Evolutionary conservation across 2,113 vertebrate species (phyloP), one percentile per base, ranked within the genome.

Genomic region (Grus americana): DNA sequence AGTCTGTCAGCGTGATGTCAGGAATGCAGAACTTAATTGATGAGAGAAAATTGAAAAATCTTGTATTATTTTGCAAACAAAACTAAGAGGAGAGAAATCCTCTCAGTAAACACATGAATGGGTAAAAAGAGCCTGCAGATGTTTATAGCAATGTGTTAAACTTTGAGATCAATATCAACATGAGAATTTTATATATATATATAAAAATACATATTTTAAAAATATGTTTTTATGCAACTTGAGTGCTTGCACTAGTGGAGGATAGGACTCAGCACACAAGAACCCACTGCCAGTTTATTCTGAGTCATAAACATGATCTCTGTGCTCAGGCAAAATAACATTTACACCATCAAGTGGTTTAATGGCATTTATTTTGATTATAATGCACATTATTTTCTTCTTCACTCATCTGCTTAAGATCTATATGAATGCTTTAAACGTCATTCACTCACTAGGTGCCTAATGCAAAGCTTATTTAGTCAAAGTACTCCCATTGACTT

Each of bases 401-500:
- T 91, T 92, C 68, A 24, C 9, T 78, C 57, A 67, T 93, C 73
- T 95, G 52, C 26, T 85, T 92, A 78, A 92, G 65, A 73, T 91
- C 57, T 89, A 52, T 80, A 54, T 34, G 70, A 81, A 72, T 54
- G 19, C 76, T 95, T 95, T 92, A 65, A 79, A 79, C 14, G 73
- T 75, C 67, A 49, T 79, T 87, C 58, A 82, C 80, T 79, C 88
- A 58, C 84, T 94, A 62, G 65, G 65, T 68, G 73, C 76, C 78
- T 95, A 94, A 93, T 93, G 36, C 74, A 93, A 96, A 88, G 49
- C 84, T 87, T 91, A 88, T 94, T 95, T 76, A 86, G 70, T 63
- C 50, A 76, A 82, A 95, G 91, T 82, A 82, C 46, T 89, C 84
- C 86, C 68, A 82, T 34, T 87, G 73, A 95, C 54, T 96, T 91